Conservation (phyloP, 1,140 invertebrate genomes). For the Rhynchophorus ferrugineus region DNA sequence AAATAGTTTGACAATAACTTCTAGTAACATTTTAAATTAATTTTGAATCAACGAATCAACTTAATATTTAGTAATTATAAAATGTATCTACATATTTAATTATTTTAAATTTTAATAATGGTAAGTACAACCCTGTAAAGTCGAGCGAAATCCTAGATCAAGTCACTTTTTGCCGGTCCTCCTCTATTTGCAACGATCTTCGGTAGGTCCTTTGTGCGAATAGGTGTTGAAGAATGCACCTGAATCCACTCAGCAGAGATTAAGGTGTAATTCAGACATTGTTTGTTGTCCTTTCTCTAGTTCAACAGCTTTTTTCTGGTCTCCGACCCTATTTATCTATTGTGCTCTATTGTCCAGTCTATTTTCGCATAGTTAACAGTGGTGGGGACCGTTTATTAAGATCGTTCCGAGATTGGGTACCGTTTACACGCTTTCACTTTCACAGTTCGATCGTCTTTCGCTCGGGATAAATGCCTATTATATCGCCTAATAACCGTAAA, state of each 20-base stretch:
- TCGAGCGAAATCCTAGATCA: too few relatives aligned
- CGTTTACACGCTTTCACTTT: too few relatives aligned
- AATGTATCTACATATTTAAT: too few relatives aligned
- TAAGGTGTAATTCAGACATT: constrained; percentile 28
- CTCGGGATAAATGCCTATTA: too few relatives aligned
- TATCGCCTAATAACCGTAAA: too few relatives aligned
- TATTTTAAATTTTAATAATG: too few relatives aligned
- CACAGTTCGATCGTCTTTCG: too few relatives aligned
- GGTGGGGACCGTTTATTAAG: background rate
- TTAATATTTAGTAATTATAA: too few relatives aligned
- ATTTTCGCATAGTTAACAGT: constrained; percentile 1
- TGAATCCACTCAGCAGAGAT: constrained; percentile 26
- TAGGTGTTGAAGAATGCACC: constrained; percentile 28
- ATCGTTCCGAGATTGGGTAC: background rate
- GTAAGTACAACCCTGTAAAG: too few relatives aligned
- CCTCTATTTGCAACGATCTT: constrained; percentile 3
- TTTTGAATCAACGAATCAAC: too few relatives aligned
- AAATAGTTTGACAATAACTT: too few relatives aligned
- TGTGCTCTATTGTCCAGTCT: constrained; percentile 2
- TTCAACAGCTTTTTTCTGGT: constrained; percentile 12
- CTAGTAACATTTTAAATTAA: too few relatives aligned
- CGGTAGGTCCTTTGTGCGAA: constrained; percentile 17
- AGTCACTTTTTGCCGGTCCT: background rate
- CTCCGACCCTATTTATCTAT: background rate
- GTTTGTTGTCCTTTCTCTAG: constrained; percentile 25